Percentiles rank a stretch among this genome's conserved stretches.
Evolutionary conservation across 2,888 invertebrate genomes (phyloP).

Genomic region (Caenorhabditis sp.): DNA sequence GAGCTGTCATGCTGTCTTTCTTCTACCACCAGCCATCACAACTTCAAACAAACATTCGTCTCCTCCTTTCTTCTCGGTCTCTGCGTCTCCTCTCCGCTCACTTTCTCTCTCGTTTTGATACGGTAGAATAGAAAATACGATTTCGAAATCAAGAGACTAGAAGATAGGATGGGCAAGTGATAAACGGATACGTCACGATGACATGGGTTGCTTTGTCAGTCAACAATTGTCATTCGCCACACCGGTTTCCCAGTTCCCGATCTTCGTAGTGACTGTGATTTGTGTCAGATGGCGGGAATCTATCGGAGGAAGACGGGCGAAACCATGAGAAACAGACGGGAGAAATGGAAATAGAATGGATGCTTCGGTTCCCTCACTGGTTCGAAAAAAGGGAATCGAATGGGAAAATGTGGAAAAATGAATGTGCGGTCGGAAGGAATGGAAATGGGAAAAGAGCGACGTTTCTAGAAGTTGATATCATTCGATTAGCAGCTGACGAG

Average conservation of each 20-base stretch:
- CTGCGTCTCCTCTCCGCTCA: neutral
- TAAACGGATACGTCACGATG: neutral
- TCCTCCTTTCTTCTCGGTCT: constrained; percentile 10
- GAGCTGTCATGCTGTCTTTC: constrained; percentile 57
- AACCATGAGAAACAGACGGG: too few species aligned
- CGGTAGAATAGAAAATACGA: constrained; percentile 10
- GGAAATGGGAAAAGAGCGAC: neutral
- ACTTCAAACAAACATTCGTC: constrained; percentile 45
- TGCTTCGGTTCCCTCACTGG: too few species aligned
- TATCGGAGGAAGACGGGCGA: neutral
- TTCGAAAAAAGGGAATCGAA: too few species aligned
- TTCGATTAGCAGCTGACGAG: constrained; percentile 34
- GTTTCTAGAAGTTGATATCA: too few species aligned
- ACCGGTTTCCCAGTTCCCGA: constrained; percentile 12
- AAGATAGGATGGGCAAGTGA: neutral
- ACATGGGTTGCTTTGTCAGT: constrained; percentile 23
- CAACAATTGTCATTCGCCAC: constrained; percentile 3
- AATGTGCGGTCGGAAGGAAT: neutral
- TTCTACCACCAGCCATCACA: too few species aligned
- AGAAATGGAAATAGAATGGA: too few species aligned
- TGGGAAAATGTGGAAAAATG: neutral
- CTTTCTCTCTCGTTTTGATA: constrained; percentile 24
- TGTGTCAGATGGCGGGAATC: constrained; percentile 4
- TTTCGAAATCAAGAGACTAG: constrained; percentile 23
- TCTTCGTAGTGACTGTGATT: constrained; percentile 24